These are phyloP conservation scores for Ricordea florida DNA, from an alignment of 92 coral and sea anemone species.

Conservation along the genomic window DNA sequence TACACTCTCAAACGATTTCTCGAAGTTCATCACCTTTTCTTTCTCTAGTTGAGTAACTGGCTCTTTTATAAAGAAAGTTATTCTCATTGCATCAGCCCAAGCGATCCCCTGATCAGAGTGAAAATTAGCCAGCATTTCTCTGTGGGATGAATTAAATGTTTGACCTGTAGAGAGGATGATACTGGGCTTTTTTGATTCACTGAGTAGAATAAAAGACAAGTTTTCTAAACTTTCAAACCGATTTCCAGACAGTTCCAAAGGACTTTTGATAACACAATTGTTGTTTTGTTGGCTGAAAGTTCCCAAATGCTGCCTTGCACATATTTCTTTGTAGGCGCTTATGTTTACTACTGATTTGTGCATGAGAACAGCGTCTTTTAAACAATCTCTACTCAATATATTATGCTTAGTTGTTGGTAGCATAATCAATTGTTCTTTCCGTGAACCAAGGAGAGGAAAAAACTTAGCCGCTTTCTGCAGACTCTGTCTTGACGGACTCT, in stretches of 20 bases:
- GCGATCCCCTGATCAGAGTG: not conserved
- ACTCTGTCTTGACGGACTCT: slow-evolving; percentile 7
- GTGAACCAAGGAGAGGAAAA: slow-evolving; percentile 19
- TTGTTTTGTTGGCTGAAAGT: not conserved
- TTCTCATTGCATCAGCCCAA: not conserved
- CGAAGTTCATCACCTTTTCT: not conserved
- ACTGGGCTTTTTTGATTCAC: not conserved
- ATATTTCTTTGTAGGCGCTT: slow-evolving; percentile 10
- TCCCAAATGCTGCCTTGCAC: not conserved
- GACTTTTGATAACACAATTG: not conserved
- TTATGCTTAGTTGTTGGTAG: slow-evolving; percentile 10
- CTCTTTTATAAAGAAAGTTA: not conserved
- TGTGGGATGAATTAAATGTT: not conserved
- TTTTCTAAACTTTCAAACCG: not conserved
- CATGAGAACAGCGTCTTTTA: slow-evolving; percentile 31
- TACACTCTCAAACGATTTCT: not conserved
- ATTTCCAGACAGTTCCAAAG: not conserved
- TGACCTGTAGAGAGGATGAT: not conserved
- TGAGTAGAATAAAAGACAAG: not conserved
- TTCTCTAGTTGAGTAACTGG: not conserved
- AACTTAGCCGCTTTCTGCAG: slow-evolving; percentile 8
- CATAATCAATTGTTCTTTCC: slow-evolving; percentile 31
- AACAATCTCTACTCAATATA: slow-evolving; percentile 36
- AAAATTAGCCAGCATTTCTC: not conserved
- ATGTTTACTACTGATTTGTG: slow-evolving; percentile 29